Base-by-base conservation (phyloP, 2,113 vertebrate species). In the Mugil cephalus region DNA sequence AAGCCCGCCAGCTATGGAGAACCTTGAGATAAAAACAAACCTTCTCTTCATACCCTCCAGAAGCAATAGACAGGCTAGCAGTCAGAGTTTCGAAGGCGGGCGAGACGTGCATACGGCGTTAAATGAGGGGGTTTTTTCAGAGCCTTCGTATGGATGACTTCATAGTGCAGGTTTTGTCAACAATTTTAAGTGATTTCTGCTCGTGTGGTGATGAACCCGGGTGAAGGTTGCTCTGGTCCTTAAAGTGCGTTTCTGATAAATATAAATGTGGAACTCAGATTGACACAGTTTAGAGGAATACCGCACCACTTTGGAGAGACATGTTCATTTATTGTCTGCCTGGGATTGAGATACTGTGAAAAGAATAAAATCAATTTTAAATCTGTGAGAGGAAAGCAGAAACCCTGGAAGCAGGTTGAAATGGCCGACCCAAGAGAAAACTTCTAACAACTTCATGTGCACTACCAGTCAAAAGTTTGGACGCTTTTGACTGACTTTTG, bases 21-120 rank as follows among this genome's bases (percentile, higher is more conserved):
- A 91, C 90, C 90, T 93, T 93, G 87, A 91, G 84, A 91, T 90
- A 76, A 89, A 83, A 88, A 88, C 79, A 89, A 81, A 79, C 68
- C 85, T 80, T 87, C 77, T 88, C 82, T 79, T 86, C 84, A 84
- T 84, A 74, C 79, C 82, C 75, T 87, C 87, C 80, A 82, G 80
- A 83, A 89, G 82, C 77, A 80, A 82, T 18, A 91, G 74, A 81
- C 75, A 74, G 71, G 62, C 67, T 43, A 75, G 74, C 52, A 80
- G 62, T 74, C 71, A 55, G 82, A 85, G 72, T 78, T 79, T 78
- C 10, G 56, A 78, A 83, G 74, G 76, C 69, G 66, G 62, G 45
- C 58, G 10, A 77, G 78, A 85, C 19, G 47, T 69, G 75, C 76
- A 83, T 83, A 79, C 71, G 77, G 52, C 74, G 88, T 82, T 67